phyloP scores from a whole-genome alignment of 2,888 invertebrate genomes.

The Apodemia zela region DNA sequence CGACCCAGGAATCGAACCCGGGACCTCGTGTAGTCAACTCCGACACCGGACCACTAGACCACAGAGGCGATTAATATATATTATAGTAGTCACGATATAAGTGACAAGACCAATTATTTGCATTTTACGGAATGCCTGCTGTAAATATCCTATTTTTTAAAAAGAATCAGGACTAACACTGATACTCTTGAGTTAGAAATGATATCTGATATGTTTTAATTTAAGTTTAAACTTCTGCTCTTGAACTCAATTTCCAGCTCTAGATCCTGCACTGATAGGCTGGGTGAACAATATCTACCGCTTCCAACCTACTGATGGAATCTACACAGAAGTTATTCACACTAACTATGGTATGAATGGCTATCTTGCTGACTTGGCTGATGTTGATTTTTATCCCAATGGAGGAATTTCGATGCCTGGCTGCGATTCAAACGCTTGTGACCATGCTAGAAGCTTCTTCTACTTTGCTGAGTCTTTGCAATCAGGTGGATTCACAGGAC shows the following conservation, averaged over 20 bases:
- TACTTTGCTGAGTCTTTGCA: constrained; percentile 55
- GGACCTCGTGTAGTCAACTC: no score
- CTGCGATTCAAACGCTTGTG: constrained; percentile 51
- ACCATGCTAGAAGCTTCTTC: constrained; percentile 49
- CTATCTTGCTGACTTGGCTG: constrained; percentile 46
- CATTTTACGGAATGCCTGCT: no score
- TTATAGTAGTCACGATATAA: no score
- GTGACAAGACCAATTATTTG: no score
- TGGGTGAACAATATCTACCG: constrained; percentile 52
- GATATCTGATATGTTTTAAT: no score
- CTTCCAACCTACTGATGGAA: constrained; percentile 46
- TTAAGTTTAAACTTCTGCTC: not conserved
- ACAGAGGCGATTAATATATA: no score
- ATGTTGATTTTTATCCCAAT: constrained; percentile 61
- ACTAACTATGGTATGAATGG: constrained; percentile 56
- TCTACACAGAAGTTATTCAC: constrained; percentile 60
- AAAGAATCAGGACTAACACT: no score
- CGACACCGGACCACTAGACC: no score
- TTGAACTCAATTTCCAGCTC: constrained; percentile 38
- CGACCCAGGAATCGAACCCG: no score
- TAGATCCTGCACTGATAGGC: constrained; percentile 55
- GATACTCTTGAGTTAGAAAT: no score
- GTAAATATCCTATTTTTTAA: no score
- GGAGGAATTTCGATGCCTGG: constrained; percentile 60
- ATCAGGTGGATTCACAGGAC: constrained; percentile 52